These are phyloP conservation scores for Okapia johnstoni DNA, from an alignment of 2,113 vertebrate species.

Conservation along the genomic window DNA sequence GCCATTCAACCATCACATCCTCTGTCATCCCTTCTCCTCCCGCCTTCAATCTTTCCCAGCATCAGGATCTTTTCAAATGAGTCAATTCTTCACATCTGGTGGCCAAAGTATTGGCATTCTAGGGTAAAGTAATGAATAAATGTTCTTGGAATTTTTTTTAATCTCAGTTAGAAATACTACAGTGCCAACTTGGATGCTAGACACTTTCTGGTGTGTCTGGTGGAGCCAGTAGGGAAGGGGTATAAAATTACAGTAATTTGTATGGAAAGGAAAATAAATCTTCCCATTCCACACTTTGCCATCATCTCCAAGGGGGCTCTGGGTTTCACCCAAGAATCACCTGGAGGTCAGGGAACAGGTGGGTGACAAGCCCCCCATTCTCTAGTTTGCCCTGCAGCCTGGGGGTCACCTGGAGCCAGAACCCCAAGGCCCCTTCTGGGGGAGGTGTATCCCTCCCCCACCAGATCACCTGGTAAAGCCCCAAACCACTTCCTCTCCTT, in stretches of 20 bases:
- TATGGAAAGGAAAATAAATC: not conserved
- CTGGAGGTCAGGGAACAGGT: not conserved
- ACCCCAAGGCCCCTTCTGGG: not conserved
- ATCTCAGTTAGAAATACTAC: not conserved
- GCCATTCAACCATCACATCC: not conserved
- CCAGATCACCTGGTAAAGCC: not conserved
- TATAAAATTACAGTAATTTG: not conserved
- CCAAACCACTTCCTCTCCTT: not conserved
- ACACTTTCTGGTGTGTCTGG: not conserved
- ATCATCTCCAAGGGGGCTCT: not conserved
- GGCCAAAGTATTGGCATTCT: not conserved
- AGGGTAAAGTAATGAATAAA: not conserved
- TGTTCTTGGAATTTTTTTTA: not conserved
- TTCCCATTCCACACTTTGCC: not conserved
- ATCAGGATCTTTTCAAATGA: not conserved
- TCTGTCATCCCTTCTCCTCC: not conserved
- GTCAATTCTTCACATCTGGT: not conserved
- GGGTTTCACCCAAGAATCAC: not conserved
- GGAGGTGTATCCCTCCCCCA: fast-evolving
- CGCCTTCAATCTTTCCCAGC: not conserved
- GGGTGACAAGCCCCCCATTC: not conserved
- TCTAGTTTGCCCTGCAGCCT: not conserved
- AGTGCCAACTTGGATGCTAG: no score
- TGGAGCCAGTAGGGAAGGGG: not conserved
- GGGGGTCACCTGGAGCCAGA: not conserved